Evolutionary conservation across 2,888 invertebrate genomes (phyloP).

Genomic region (Lapara coniferarum): DNA sequence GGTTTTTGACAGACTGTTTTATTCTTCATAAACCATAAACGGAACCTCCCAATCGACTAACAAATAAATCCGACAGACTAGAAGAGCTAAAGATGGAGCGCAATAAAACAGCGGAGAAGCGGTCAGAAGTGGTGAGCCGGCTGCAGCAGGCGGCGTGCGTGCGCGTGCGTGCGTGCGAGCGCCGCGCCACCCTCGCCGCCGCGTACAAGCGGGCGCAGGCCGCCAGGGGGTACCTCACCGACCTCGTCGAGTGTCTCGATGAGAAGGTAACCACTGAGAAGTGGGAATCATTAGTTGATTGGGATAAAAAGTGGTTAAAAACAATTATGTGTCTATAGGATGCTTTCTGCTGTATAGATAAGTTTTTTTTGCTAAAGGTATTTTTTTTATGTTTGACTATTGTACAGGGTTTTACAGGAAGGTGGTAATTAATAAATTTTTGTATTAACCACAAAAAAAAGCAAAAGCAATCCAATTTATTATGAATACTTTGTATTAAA

Average conservation of each 20-base stretch:
- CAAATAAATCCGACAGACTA: constrained; percentile 45
- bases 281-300: too few species aligned
- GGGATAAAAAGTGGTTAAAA: too few species aligned
- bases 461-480: too few species aligned
- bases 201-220: constrained; percentile 98
- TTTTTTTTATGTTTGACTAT: too few species aligned
- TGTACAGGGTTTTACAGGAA: too few species aligned
- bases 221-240: constrained; percentile 96
- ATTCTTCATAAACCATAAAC: too few species aligned
- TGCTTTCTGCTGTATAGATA: neutral
- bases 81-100: constrained; percentile 57
- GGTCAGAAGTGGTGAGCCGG: constrained; percentile 58
- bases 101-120: constrained; percentile 71
- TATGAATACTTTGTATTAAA: too few species aligned
- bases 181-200: constrained; percentile 86
- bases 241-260: constrained; percentile 98
- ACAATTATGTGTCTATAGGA: neutral
- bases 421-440: too few species aligned
- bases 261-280: constrained; percentile 94
- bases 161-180: constrained; percentile 76
- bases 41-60: too few species aligned
- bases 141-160: constrained; percentile 51
- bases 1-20: too few species aligned
- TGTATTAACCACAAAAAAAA: too few species aligned
- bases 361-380: neutral